These are phyloP conservation scores for Tetrapedia diversipes DNA, from an alignment of 2,888 invertebrate genomes.

Conservation along the genomic window DNA sequence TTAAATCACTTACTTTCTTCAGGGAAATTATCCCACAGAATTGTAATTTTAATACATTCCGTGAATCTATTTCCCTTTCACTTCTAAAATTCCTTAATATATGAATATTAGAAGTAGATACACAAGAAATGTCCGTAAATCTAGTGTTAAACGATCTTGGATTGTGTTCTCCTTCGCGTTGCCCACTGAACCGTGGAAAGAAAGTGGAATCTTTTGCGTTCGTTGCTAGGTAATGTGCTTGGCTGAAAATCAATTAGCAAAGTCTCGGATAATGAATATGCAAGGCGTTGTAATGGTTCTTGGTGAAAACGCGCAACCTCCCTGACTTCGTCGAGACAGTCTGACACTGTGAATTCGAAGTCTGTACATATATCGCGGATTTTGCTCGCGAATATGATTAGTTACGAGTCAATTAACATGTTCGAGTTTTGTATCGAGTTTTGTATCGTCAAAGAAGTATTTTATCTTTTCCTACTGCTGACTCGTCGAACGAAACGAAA, in stretches of 20 bases:
- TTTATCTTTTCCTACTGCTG: neutral
- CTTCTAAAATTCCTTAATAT: no score
- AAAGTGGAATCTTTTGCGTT: conserved; percentile 12
- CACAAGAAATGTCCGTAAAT: no score
- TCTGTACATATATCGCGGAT: neutral
- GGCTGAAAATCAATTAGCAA: conserved; percentile 24
- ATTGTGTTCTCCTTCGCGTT: no score
- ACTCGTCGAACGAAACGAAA: neutral
- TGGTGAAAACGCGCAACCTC: conserved; percentile 20
- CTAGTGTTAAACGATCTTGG: no score
- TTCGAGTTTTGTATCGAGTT: neutral
- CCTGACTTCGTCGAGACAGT: neutral
- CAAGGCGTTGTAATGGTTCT: conserved; percentile 14
- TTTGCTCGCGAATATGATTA: neutral
- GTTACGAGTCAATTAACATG: neutral
- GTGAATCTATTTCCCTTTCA: no score
- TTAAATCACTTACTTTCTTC: no score
- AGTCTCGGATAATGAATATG: conserved; percentile 17
- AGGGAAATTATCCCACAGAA: no score
- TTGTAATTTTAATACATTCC: no score
- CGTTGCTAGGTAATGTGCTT: neutral
- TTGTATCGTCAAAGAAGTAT: neutral
- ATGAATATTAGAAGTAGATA: no score
- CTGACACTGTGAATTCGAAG: neutral
- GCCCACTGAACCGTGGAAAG: neutral